Base-by-base conservation (phyloP, 2,797 vertebrate genomes). In the Characodon lateralis region DNA sequence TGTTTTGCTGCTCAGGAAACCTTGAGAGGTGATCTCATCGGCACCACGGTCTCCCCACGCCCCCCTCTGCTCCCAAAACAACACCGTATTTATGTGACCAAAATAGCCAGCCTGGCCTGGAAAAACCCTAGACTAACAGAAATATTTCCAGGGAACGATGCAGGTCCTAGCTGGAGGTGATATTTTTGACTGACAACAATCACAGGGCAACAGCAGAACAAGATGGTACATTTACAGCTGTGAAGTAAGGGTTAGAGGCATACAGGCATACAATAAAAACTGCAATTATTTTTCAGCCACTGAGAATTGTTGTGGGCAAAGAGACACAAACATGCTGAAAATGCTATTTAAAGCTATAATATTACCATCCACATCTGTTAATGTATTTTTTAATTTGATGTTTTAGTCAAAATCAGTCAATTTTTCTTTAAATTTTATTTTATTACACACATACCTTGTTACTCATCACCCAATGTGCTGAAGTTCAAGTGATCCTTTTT, bases 21-120 rank as follows among this genome's bases (percentile, higher is more conserved):
- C 81, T 83, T 53, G 79, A 90, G 90, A 93, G 89, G 92, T 95
- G 93, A 95, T 90, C 93, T 95, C 94, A 94, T 91, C 86, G 76
- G 85, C 51, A 81, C 91, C 86, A 91, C 70, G 59, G 88, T 89
- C 78, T 81, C 85, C 88, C 88, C 82, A 87, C 81, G 89, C 86
- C 89, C 86, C 82, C 89, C 83, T 89, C 92, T 88, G 89, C 90
- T 91, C 87, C 88, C 81, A 85, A 89, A 87, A 95, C 94, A 93
- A 93, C 89, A 91, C 91, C 90, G 89, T 92, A 93, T 95, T 96
- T 95, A 93, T 95, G 91, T 89, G 92, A 95, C 94, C 91, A 89
- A 95, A 95, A 96, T 94, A 96, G 91, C 88, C 92, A 88, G 92
- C 91, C 92, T 82, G 78, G 91, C 83, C 90, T 94, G 95, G 95